A percentile compares a stretch with the other conserved stretches of the same genome.
Conservation (phyloP, 64 coral and sea anemone genomes). For the Trachythela sp. region DNA sequence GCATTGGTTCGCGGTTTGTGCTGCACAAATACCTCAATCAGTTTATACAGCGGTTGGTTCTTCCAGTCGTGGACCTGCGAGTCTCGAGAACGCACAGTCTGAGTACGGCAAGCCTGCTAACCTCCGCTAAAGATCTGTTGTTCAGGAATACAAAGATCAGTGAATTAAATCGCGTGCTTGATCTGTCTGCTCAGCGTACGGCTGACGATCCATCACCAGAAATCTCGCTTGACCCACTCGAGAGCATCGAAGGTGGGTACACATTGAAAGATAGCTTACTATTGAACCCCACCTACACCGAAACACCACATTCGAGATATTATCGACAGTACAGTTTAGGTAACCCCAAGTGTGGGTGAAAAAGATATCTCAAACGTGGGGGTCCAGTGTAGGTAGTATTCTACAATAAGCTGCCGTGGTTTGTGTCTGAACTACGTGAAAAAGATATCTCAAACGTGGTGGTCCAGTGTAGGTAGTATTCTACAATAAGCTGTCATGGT, state of each 20-base stretch:
- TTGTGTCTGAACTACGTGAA: no score
- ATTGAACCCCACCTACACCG: no score
- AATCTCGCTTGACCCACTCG: slow-evolving; percentile 86
- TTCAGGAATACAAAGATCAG: slow-evolving; percentile 89
- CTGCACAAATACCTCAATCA: slow-evolving; percentile 83
- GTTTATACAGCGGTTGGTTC: slow-evolving; percentile 63
- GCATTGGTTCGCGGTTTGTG: slow-evolving; percentile 74
- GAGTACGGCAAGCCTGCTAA: slow-evolving; percentile 70
- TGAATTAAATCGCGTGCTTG: slow-evolving; percentile 74
- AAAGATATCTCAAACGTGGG: no score
- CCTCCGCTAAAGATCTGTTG: slow-evolving; percentile 60
- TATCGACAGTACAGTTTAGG: no score
- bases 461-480: no score
- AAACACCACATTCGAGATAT: no score
- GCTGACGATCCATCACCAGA: slow-evolving; percentile 73
- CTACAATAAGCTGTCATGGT: no score
- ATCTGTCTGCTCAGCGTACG: slow-evolving; percentile 65
- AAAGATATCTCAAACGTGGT: no score
- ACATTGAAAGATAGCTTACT: neutral
- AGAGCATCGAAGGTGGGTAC: slow-evolving; percentile 74
- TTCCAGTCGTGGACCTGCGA: slow-evolving; percentile 76
- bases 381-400: no score
- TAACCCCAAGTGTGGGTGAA: no score
- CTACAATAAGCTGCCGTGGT: no score
- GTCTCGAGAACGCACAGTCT: slow-evolving; percentile 44